Evolutionary conservation across 2,888 invertebrate species (phyloP), one percentile per base, ranked within the genome.

Genomic region (Heliconius cydno): DNA sequence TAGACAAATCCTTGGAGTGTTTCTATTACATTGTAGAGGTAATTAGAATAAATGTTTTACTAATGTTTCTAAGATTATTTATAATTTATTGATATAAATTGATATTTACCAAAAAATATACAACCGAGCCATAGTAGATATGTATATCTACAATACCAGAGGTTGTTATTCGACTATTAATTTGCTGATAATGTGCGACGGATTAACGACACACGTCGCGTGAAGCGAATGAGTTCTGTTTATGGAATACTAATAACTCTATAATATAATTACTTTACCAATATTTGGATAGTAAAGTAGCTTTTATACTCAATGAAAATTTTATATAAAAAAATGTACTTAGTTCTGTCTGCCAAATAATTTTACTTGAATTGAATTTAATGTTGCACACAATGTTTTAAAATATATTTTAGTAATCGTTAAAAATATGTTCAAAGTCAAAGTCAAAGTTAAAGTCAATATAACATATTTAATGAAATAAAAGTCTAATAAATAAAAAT

Each of bases 151-250:
- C 88, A 90, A 89, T 91, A 88, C 87, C 87, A 88, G 88, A 84
- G 90, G 46, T 92, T 89, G 89, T 91, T 34, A 88, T 85, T 92
- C 90, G 89, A 92, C 92, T 85, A 79, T 85, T 92, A 92, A 92
- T 92, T 92, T 92, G 91, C 91, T 89, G 88, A 87, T 91, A 91
- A 92, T 92, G 88, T 88, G 83, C 86, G 85, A 87, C 86, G 89
- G 90, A 90, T 90, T 91, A 90, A 86, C 81, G 80, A 80, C 82
- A 83, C 84, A 82, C 84, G 84, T 80, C 83, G 87, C 86, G 85
- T 84, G 83, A 85, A 85, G 81, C 84, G 85, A 81, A 80, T 83
- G 84, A 83, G 83, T 81, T 84, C 83, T 82, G 81, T 83, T 85
- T 83, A 85, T 65, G 73, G 57, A 34, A 34, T 73, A 73, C 72